phyloP scores from a whole-genome alignment of 30 jellyfish, hydroid and myxozoan species.

The Turritopsis dohrnii region DNA sequence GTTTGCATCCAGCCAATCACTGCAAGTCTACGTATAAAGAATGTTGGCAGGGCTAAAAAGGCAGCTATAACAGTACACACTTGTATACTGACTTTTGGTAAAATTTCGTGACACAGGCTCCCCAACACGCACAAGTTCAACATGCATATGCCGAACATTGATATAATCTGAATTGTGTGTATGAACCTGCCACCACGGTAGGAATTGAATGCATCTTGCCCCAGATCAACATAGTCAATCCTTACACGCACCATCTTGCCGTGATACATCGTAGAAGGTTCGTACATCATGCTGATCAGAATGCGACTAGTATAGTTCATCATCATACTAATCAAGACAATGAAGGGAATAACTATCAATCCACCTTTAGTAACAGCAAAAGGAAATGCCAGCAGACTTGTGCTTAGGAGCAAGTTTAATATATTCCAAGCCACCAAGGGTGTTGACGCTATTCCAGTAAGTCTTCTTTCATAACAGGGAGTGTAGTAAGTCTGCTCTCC shows the following conservation, averaged over 20 bases:
- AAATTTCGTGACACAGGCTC: constrained; percentile 54
- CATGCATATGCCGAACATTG: constrained; percentile 70
- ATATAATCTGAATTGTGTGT: constrained; percentile 47
- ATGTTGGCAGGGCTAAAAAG: constrained; percentile 71
- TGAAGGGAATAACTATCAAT: constrained; percentile 38
- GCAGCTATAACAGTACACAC: constrained; percentile 85
- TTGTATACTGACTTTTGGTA: constrained; percentile 43
- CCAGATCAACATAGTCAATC: constrained; percentile 64
- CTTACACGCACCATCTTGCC: constrained; percentile 31
- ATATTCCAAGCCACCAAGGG: constrained; percentile 74
- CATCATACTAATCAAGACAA: constrained; percentile 44
- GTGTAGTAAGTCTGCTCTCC: neutral
- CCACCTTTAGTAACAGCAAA: constrained; percentile 77
- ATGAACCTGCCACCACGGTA: constrained; percentile 49
- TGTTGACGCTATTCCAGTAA: constrained; percentile 68
- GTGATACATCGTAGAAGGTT: constrained; percentile 19
- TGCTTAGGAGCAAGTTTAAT: constrained; percentile 54
- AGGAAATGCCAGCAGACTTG: constrained; percentile 74
- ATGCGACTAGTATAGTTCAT: constrained; percentile 66
- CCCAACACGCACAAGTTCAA: constrained; percentile 81
- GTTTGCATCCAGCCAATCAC: constrained; percentile 87
- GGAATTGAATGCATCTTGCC: constrained; percentile 56
- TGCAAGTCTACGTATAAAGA: constrained; percentile 55
- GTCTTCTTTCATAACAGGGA: neutral
- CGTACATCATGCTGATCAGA: constrained; percentile 68